Conservation (phyloP, 1,140 invertebrate species). For the Zaprionus ornatus region DNA sequence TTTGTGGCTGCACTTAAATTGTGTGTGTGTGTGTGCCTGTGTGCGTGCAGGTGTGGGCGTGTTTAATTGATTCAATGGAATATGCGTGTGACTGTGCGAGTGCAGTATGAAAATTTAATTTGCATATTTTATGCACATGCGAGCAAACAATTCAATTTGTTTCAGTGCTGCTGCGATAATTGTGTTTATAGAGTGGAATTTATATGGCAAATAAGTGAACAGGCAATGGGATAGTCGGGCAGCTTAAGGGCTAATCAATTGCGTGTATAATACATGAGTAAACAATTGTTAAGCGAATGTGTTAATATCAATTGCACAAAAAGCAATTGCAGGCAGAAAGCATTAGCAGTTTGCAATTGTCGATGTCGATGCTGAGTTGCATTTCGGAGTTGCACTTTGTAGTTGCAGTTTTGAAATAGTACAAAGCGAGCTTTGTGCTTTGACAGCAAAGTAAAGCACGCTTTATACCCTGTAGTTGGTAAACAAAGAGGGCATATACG, state of each 20-base stretch:
- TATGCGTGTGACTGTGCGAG: constrained; percentile 33
- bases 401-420: background rate
- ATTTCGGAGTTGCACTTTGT: constrained; percentile 33
- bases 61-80: constrained; percentile 67
- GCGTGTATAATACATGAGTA: constrained; percentile 52
- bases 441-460: background rate
- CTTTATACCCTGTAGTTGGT: background rate
- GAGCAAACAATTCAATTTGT: constrained; percentile 21
- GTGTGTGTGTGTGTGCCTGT: background rate
- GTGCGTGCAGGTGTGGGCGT: background rate
- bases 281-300: constrained; percentile 5
- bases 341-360: constrained; percentile 2
- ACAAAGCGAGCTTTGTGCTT: constrained; percentile 10
- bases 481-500: background rate
- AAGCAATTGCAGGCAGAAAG: background rate
- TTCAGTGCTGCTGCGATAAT: background rate
- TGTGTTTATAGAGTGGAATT: constrained; percentile 42
- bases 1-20: constrained; percentile 28
- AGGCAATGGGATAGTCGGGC: constrained; percentile 26
- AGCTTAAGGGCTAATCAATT: constrained; percentile 69
- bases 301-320: background rate
- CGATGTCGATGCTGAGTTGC: background rate
- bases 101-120: constrained; percentile 66
- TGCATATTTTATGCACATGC: constrained; percentile 35
- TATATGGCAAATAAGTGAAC: background rate